Conservation (phyloP, 2,797 vertebrate genomes). For the Poecilia gillii region DNA sequence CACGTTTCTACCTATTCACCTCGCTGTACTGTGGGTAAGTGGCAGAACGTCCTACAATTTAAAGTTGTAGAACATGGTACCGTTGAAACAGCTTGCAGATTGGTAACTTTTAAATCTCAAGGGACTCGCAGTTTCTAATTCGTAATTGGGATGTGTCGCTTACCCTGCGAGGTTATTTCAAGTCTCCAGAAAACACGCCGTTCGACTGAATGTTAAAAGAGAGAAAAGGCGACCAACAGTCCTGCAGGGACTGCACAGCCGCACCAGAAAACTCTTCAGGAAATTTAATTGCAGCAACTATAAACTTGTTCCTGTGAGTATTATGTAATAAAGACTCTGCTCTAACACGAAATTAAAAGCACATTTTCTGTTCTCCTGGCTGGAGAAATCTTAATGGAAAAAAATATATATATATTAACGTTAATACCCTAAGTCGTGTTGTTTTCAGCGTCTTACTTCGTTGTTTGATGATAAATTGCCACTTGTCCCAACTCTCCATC, state of each 20-base stretch:
- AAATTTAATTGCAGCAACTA: constrained; percentile 84
- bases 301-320: constrained; percentile 79
- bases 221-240: constrained; percentile 59
- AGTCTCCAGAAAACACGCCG: constrained; percentile 75
- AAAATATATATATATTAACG: constrained; percentile 48
- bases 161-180: constrained; percentile 76
- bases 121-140: constrained; percentile 77
- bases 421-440: constrained; percentile 62
- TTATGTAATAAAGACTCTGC: constrained; percentile 82
- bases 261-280: constrained; percentile 76
- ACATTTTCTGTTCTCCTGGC: constrained; percentile 62
- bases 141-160: constrained; percentile 77
- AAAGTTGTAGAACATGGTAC: neutral
- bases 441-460: constrained; percentile 63
- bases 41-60: constrained; percentile 25
- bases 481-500: constrained; percentile 71
- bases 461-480: constrained; percentile 76
- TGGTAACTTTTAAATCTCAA: constrained; percentile 50
- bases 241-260: constrained; percentile 65
- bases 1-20: constrained; percentile 22
- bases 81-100: constrained; percentile 35
- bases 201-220: constrained; percentile 55
- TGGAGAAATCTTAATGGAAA: constrained; percentile 73
- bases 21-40: constrained; percentile 11
- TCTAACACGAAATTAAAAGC: constrained; percentile 80